A percentile compares a stretch with the other conserved stretches of the same genome.
Conservation (phyloP, 2,888 invertebrate species). For the Drosophila lutescens region DNA sequence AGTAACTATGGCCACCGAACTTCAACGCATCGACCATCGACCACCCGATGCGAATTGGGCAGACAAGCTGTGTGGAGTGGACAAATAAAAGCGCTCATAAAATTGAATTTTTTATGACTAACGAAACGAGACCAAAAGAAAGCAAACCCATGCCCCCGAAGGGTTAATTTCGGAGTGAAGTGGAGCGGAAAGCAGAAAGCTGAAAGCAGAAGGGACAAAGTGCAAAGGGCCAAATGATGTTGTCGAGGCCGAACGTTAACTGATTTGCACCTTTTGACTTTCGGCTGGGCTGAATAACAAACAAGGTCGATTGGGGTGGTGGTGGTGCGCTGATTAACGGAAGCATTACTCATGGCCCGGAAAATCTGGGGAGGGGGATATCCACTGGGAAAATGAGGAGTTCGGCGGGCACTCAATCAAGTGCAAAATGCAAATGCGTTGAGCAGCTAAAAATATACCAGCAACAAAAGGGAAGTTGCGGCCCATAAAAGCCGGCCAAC, state of each 20-base stretch:
- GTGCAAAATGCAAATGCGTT: slow-evolving; percentile 63
- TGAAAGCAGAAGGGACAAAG: slow-evolving; percentile 51
- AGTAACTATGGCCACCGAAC: slow-evolving; percentile 15
- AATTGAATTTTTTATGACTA: slow-evolving; percentile 79
- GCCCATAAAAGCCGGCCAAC: slow-evolving; percentile 58
- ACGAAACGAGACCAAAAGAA: slow-evolving; percentile 40
- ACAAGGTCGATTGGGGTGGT: slow-evolving; percentile 14
- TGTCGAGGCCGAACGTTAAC: slow-evolving; percentile 56
- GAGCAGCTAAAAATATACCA: slow-evolving; percentile 69
- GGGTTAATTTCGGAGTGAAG: slow-evolving; percentile 69
- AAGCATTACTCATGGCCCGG: slow-evolving; percentile 66
- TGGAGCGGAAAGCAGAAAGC: slow-evolving; percentile 52
- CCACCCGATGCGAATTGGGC: slow-evolving; percentile 62
- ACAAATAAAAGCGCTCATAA: slow-evolving; percentile 77
- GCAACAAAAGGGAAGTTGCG: slow-evolving; percentile 61
- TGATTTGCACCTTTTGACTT: slow-evolving; percentile 74
- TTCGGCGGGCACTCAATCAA: slow-evolving; percentile 62
- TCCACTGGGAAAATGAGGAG: background rate
- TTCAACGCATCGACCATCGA: slow-evolving; percentile 28
- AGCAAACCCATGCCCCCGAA: slow-evolving; percentile 54
- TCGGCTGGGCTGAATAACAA: slow-evolving; percentile 38
- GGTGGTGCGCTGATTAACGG: slow-evolving; percentile 67
- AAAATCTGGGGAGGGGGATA: background rate
- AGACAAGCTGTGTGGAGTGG: slow-evolving; percentile 55
- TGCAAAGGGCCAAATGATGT: slow-evolving; percentile 51